Base-by-base conservation (phyloP, 1,140 invertebrate species). In the Eriosoma lanigerum region DNA sequence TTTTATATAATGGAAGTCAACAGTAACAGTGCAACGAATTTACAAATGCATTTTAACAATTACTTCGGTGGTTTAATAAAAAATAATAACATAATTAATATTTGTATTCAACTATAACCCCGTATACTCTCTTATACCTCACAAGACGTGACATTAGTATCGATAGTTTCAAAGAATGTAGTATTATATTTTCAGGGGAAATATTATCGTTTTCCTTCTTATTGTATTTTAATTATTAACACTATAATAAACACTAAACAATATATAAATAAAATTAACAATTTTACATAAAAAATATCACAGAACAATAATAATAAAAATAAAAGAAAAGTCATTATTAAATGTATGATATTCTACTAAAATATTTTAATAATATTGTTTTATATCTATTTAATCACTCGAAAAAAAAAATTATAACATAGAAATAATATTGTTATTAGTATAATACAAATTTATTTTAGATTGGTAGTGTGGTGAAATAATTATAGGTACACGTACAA, bases 241-340 rank as follows among this genome's bases (percentile, higher is more conserved):
- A 32, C 38, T 68, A 68, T n/a, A 21, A 24, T 24, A 46, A 26
- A 44, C 21, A 46, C 46, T 38, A 68, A 68, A 44, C 44, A 44
- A n/a, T 24, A 68, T n/a, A 64, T n/a, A 66, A 21, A 38, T 21
- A 68, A 46, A 6, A 17, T 6, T 5, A 8, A 68, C n/a, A 46
- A 19, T 21, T 46, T n/a, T 68, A 68, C 15, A 21, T 68, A 46
- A 46, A 12, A 46, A 68, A 68, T 68, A 68, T 68, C 64, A 68
- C 64, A 68, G 64, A 68, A 68, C 21, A 68, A 62, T 29, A 6
- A 62, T 29, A 58, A 58, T 24, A 38, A 4, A 38, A 38, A 8
- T 38, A 38, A 38, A 8, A 38, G 8, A 38, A 8, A 4, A 38
- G 32, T 3, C 8, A 38, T 8, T 38, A 38, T 4, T 38, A 38